Conservation (phyloP, 2,888 invertebrate genomes). For the Pollenia labialis region DNA sequence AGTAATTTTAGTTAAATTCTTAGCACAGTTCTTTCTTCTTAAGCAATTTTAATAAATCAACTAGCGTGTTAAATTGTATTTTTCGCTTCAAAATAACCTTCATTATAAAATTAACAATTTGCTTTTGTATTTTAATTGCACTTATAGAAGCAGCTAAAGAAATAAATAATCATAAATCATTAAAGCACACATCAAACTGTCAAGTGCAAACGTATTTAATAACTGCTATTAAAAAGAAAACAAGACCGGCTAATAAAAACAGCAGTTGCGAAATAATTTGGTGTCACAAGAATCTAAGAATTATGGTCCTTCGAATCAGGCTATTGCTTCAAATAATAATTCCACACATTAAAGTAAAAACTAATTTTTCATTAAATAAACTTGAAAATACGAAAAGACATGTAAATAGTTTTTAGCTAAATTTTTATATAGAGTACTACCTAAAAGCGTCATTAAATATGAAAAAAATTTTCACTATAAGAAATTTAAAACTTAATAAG, state of each 20-base stretch:
- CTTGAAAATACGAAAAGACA: no score
- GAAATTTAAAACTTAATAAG: no score
- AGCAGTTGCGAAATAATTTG: not conserved
- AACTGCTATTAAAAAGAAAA: not conserved
- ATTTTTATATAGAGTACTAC: no score
- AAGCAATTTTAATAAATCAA: not conserved
- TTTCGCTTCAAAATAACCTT: slow-evolving; percentile 18
- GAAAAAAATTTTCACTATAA: no score
- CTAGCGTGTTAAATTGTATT: slow-evolving; percentile 19
- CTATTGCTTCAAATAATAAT: no score
- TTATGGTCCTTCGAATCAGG: no score
- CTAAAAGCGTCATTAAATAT: no score
- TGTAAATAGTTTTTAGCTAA: no score
- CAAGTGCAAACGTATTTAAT: not conserved
- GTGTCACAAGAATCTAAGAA: no score
- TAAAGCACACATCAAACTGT: slow-evolving; percentile 18
- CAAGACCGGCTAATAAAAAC: not conserved
- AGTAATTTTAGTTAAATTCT: not conserved
- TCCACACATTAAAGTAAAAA: no score
- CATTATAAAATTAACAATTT: slow-evolving; percentile 35
- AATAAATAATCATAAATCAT: slow-evolving; percentile 45
- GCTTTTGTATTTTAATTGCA: slow-evolving; percentile 20
- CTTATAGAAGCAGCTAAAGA: not conserved
- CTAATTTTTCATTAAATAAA: no score
- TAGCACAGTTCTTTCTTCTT: not conserved